phyloP scores from a whole-genome alignment of 2,113 vertebrate species.

The Lanius collurio region DNA sequence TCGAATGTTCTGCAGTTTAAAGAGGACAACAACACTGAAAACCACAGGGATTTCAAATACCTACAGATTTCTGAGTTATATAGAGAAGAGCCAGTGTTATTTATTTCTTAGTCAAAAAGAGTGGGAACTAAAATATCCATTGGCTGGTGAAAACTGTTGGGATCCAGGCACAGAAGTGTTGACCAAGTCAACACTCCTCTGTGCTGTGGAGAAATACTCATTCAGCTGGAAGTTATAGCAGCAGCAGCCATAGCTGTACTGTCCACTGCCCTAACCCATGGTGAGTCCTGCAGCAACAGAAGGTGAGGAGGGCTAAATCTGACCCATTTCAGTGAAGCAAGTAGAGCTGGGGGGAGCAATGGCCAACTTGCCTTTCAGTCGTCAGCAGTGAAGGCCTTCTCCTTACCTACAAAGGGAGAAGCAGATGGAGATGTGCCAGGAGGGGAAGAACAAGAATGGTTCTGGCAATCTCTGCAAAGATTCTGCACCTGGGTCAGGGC shows the following conservation, averaged over 20 bases:
- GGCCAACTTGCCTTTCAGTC: neutral
- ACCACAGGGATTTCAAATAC: neutral
- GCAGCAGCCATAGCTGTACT: neutral
- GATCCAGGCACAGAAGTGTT: neutral
- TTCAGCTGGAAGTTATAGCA: neutral
- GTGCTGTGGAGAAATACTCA: neutral
- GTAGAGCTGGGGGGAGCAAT: neutral
- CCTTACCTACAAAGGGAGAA: neutral
- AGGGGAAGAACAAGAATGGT: neutral
- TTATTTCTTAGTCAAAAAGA: neutral
- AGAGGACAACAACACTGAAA: neutral
- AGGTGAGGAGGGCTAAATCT: neutral
- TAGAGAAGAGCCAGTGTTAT: neutral
- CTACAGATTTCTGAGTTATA: neutral
- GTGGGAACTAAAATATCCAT: neutral
- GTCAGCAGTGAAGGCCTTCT: neutral
- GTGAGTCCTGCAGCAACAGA: neutral
- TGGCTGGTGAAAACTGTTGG: neutral
- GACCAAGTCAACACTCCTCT: neutral
- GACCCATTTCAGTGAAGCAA: neutral
- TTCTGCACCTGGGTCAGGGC: neutral
- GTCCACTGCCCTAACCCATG: rapidly evolving
- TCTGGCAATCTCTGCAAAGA: neutral
- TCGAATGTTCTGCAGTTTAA: conserved; percentile 8
- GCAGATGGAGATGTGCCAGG: neutral